phyloP scores from a whole-genome alignment of 2,888 invertebrate species.

The Ligdia adustata region DNA sequence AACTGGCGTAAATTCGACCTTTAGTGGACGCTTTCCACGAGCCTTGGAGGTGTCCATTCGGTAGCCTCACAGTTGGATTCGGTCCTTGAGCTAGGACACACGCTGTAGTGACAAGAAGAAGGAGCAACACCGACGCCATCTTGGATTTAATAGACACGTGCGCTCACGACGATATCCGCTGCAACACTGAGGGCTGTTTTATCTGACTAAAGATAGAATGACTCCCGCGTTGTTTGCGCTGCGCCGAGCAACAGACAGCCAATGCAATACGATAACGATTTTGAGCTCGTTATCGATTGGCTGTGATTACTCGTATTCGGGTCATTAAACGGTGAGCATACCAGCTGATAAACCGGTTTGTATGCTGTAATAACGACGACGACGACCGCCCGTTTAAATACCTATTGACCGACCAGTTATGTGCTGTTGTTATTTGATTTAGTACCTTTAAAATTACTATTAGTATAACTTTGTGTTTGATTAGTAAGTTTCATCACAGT shows the following conservation, averaged over 20 bases:
- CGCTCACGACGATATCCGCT: constrained; percentile 38
- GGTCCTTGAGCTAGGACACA: constrained; percentile 49
- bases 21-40: constrained; percentile 67
- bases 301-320: too few relatives aligned
- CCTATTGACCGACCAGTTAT: too few relatives aligned
- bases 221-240: constrained; percentile 5
- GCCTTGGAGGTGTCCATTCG: constrained; percentile 65
- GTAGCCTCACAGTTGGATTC: constrained; percentile 61
- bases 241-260: neutral
- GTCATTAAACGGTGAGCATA: too few relatives aligned
- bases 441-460: too few relatives aligned
- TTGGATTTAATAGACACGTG: constrained; percentile 39
- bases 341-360: too few relatives aligned
- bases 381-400: too few relatives aligned
- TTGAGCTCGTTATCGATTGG: too few relatives aligned
- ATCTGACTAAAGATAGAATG: constrained; percentile 12
- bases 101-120: constrained; percentile 46
- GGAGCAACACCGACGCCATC: constrained; percentile 45
- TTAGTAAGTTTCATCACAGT: too few relatives aligned
- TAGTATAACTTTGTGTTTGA: too few relatives aligned
- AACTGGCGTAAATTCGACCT: constrained; percentile 80
- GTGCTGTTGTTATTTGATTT: too few relatives aligned
- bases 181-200: constrained; percentile 20
- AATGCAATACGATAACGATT: neutral
- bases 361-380: too few relatives aligned